phyloP scores from a whole-genome alignment of 2,113 vertebrate species.

The Pagrus major region DNA sequence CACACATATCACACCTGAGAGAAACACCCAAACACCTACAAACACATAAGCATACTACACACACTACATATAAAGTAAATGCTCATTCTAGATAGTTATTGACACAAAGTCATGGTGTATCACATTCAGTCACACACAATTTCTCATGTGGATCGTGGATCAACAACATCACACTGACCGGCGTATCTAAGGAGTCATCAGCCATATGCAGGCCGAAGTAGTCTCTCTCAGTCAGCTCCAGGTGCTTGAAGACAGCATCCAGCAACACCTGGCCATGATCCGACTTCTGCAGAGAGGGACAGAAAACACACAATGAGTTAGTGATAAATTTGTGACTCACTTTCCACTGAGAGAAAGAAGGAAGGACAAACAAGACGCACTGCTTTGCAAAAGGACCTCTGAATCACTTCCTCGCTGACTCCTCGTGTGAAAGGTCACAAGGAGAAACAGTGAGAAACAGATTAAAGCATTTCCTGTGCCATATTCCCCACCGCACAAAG shows the following conservation, averaged over 20 bases:
- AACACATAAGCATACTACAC: background rate
- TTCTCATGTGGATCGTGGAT: background rate
- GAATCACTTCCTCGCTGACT: background rate
- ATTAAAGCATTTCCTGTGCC: conserved; percentile 5
- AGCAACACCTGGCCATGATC: conserved; percentile 95
- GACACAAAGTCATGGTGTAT: background rate
- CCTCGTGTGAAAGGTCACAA: conserved; percentile 18
- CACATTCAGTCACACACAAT: background rate
- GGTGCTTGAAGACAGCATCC: conserved; percentile 96
- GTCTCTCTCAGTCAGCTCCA: conserved; percentile 98
- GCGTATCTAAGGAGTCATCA: conserved; percentile 94
- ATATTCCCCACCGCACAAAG: background rate
- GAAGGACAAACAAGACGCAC: conserved; percentile 11
- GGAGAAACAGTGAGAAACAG: background rate
- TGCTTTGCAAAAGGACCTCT: background rate
- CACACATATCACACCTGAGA: conserved; percentile 27
- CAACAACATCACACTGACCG: conserved; percentile 85
- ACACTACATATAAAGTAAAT: background rate
- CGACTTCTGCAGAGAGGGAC: conserved; percentile 88
- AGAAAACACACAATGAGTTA: conserved; percentile 12
- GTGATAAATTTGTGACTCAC: accelerated
- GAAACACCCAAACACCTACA: conserved; percentile 16
- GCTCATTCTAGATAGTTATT: background rate
- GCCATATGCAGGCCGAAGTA: conserved; percentile 98
- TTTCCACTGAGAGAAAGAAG: background rate